phyloP scores from a whole-genome alignment of 2,797 vertebrate genomes.

The Dromococcyx pavoninus region DNA sequence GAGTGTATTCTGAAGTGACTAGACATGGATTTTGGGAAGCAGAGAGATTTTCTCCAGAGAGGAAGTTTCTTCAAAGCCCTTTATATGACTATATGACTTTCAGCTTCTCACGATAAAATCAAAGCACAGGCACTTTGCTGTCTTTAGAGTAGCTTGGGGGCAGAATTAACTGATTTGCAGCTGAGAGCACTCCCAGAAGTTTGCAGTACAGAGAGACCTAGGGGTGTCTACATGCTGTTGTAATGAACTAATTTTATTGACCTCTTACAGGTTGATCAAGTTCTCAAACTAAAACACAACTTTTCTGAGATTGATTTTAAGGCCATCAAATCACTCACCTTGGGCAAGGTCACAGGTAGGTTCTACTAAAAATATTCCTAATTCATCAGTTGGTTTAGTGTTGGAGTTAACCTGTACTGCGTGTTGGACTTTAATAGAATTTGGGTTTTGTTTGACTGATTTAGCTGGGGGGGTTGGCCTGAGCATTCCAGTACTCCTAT shows the following conservation, averaged over 20 bases:
- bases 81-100: conserved; percentile 29
- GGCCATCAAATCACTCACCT: conserved; percentile 85
- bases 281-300: conserved; percentile 86
- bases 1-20: not conserved
- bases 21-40: conserved; percentile 17
- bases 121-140: conserved; percentile 34
- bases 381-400: not conserved
- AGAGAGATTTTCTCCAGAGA: conserved; percentile 9
- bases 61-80: conserved; percentile 35
- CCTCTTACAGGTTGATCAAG: conserved; percentile 86
- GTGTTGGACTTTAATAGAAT: not conserved
- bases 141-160: not conserved
- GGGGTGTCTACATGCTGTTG: not conserved
- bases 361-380: not conserved
- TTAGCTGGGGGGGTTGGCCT: not conserved
- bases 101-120: conserved; percentile 44
- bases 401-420: not conserved
- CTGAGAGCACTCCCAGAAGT: not conserved
- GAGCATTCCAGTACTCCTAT: not conserved
- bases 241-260: conserved; percentile 49
- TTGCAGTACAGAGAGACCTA: not conserved
- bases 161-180: conserved; percentile 9
- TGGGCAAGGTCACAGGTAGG: conserved; percentile 93
- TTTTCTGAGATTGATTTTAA: conserved; percentile 89
- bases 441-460: not conserved